Evolutionary conservation across 2,888 invertebrate species (phyloP), one percentile per base, ranked within the genome.

Genomic region (Andrena bicolor): DNA sequence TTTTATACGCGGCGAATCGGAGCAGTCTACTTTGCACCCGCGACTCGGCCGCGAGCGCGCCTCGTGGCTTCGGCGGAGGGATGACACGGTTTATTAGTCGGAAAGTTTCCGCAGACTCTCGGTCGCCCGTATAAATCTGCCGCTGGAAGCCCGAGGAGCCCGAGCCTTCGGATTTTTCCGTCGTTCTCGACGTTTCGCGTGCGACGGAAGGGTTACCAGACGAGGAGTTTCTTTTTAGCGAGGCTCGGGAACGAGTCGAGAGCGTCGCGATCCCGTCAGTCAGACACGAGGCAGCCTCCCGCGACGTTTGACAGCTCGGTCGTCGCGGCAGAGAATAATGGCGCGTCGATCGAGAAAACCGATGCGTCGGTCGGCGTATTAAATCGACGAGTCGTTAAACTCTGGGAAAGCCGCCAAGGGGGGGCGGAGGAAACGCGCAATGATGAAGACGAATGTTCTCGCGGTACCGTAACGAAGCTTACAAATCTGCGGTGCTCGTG

Each of bases 381-480:
- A 68, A 61, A 63, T 53, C 63, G 66, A n/a, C 16, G 49, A 51
- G 69, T 56, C 35, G 49, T 78, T 68, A 82, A 60, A 75, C 35
- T 49, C 49, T 23, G 53, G 23, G 56, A 61, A 60, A 61, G 64
- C 63, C 61, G 61, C 32, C 64, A 66, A 58, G 66, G 30, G 66
- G 30, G 16, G 64, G 58, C 20, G 41, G 56, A 65, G 76, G 66
- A 65, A 49, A 64, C 48, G 49, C 41, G 51, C 71, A 82, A 86
- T 78, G 83, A 86, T 76, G 86, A 86, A 86, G 86, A 86, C 77
- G 76, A 76, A 85, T 85, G 85, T 76, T 76, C 61, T 23, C 70
- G 61, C 51, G 82, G 64, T 16, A 64, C 56, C 53, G 71, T 58
- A 75, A 71, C 76, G 84, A 73, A 63, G 71, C 74, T 76, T 77